Conservation (phyloP, 1,140 invertebrate genomes). For the Panulirus ornatus region DNA sequence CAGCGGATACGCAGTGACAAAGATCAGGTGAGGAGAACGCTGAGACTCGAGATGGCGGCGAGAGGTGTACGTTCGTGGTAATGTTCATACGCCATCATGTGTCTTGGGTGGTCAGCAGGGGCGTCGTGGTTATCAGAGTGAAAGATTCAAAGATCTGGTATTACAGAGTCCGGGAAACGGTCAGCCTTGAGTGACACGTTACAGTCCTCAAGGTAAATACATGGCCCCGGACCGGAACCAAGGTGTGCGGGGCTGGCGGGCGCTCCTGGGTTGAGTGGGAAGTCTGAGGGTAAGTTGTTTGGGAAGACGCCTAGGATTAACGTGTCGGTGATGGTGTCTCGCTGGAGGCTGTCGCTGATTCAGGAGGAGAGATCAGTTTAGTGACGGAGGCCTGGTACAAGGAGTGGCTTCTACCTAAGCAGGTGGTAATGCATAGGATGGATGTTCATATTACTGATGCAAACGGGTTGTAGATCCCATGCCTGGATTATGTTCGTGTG, state of each 20-base stretch:
- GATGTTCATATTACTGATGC: not conserved
- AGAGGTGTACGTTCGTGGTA: too few relatives aligned
- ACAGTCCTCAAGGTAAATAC: not conserved
- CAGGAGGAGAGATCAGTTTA: not conserved
- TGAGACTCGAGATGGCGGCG: too few relatives aligned
- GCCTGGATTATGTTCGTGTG: not conserved
- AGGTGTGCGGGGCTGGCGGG: too few relatives aligned
- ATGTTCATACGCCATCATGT: too few relatives aligned
- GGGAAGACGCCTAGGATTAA: not conserved
- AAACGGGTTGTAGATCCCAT: not conserved
- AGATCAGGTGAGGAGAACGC: too few relatives aligned
- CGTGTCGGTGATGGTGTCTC: not conserved
- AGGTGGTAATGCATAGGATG: not conserved
- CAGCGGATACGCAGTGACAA: too few relatives aligned
- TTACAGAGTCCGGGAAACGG: not conserved
- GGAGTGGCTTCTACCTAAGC: not conserved
- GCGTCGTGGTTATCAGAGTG: too few relatives aligned
- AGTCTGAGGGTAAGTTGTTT: not conserved
- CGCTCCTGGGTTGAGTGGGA: too few relatives aligned
- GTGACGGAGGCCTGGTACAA: slow-evolving; percentile 22
- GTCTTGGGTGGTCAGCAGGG: too few relatives aligned
- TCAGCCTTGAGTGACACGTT: not conserved
- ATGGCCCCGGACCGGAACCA: not conserved
- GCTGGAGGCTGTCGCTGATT: not conserved
- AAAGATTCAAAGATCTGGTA: not conserved